These are phyloP conservation scores for Odobenus rosmarus DNA, from an alignment of 2,113 vertebrate genomes.

Conservation along the genomic window DNA sequence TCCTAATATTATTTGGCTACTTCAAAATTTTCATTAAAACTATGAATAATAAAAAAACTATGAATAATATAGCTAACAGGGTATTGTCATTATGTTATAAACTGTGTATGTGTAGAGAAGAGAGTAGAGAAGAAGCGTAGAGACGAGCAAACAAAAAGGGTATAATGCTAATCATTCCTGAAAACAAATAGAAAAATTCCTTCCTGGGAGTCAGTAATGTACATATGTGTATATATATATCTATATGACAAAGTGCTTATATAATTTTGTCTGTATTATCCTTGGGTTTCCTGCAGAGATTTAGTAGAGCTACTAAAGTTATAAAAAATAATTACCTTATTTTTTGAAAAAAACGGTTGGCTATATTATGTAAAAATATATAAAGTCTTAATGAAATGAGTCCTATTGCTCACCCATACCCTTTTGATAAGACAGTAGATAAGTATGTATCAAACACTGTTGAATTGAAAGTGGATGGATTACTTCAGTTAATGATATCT, in stretches of 20 bases:
- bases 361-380: neutral
- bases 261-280: neutral
- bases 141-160: neutral
- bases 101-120: neutral
- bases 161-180: neutral
- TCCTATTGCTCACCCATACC: neutral
- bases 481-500: neutral
- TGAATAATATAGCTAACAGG: neutral
- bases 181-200: neutral
- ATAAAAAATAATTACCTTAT: neutral
- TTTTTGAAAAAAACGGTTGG: neutral
- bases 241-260: neutral
- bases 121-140: neutral
- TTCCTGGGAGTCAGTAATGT: neutral
- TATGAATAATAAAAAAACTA: neutral
- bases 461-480: neutral
- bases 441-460: neutral
- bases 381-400: conserved; percentile 25
- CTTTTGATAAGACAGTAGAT: neutral
- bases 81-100: neutral
- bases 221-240: neutral
- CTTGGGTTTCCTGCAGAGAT: neutral
- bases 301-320: neutral
- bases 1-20: neutral
- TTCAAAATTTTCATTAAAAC: neutral